Conservation (phyloP, 1,140 invertebrate species). For the Brevipalpus yothersi region DNA sequence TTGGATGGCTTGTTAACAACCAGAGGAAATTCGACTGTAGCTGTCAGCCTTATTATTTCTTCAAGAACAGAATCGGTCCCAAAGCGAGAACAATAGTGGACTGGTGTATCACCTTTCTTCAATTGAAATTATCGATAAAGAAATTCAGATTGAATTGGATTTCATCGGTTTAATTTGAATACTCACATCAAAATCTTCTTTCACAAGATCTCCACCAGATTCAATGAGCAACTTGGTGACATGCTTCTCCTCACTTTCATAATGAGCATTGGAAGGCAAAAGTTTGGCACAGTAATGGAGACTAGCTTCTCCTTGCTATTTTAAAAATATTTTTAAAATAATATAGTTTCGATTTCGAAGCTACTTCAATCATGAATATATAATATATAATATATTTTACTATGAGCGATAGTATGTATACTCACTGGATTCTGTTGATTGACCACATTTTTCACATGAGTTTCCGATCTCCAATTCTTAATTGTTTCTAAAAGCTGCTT, state of each 20-base stretch:
- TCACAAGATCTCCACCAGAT: conserved; percentile 63
- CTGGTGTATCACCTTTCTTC: conserved; percentile 65
- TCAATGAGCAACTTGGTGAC: conserved; percentile 65
- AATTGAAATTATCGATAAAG: not conserved
- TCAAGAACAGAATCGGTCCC: conserved; percentile 83
- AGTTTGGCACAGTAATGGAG: conserved; percentile 45
- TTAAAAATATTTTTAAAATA: not conserved
- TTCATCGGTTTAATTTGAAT: not conserved
- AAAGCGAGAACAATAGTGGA: conserved; percentile 81
- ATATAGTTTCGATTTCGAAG: not conserved
- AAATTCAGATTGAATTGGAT: not conserved
- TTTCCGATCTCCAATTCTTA: not conserved
- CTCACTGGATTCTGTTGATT: conserved; percentile 9
- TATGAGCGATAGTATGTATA: not conserved
- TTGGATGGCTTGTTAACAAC: conserved; percentile 66
- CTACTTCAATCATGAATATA: not conserved
- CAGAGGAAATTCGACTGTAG: conserved; percentile 59
- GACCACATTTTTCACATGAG: conserved; percentile 1
- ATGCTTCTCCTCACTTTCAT: conserved; percentile 55
- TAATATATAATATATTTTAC: not conserved
- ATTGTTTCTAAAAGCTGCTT: conserved; percentile 1
- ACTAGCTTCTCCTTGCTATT: conserved; percentile 64
- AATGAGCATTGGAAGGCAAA: conserved; percentile 23
- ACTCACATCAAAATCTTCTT: conserved; percentile 32
- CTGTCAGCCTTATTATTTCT: conserved; percentile 76